Percentiles rank a stretch among this genome's conserved stretches.
These are phyloP conservation scores for Pseudopodoces humilis DNA, from an alignment of 2,113 vertebrate genomes.

Conservation along the genomic window DNA sequence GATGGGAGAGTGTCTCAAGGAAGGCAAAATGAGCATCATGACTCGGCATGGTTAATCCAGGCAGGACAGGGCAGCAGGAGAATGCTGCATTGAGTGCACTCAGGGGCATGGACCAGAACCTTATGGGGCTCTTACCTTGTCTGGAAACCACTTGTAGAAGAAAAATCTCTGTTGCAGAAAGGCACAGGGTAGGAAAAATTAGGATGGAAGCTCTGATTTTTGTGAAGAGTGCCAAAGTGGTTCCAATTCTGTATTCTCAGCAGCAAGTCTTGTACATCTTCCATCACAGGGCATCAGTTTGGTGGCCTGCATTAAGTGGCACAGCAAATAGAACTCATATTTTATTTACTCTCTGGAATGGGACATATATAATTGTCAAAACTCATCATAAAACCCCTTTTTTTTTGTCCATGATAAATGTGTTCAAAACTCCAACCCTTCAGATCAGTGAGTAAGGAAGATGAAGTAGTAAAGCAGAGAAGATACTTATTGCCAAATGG, in stretches of 20 bases:
- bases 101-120: background rate
- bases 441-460: conserved; percentile 14
- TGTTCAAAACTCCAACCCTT: conserved; percentile 10
- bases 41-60: background rate
- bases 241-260: background rate
- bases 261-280: background rate
- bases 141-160: background rate
- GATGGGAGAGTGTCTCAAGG: background rate
- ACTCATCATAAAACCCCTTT: background rate
- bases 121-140: background rate
- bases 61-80: background rate
- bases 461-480: conserved; percentile 33
- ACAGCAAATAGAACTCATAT: background rate
- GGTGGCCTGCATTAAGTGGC: background rate
- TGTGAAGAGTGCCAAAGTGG: background rate
- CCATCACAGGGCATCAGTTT: background rate
- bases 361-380: conserved; percentile 28
- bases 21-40: background rate
- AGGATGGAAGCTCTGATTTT: background rate
- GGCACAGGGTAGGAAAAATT: background rate
- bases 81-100: background rate
- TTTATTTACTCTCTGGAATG: conserved; percentile 12
- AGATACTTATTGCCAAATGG: conserved; percentile 1
- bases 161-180: background rate
- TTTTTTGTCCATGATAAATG: background rate